Conservation (phyloP, 2,888 invertebrate genomes). For the Aphidoletes aphidimyza region DNA sequence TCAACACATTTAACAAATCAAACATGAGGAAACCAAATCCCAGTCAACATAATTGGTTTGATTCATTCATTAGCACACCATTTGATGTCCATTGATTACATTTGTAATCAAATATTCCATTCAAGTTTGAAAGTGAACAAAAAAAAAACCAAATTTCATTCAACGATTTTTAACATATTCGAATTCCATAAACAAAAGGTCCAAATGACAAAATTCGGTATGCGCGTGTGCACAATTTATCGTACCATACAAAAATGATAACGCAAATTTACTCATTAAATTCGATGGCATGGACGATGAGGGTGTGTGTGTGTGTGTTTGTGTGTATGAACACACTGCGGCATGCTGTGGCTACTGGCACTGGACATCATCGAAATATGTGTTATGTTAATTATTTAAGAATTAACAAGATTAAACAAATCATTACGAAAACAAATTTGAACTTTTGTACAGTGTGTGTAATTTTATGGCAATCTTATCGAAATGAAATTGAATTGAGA, state of each 20-base stretch:
- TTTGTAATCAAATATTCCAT: constrained; percentile 25
- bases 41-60: no score
- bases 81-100: neutral
- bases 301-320: neutral
- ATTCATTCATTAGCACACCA: neutral
- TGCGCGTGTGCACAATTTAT: constrained; percentile 53
- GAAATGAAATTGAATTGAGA: no score
- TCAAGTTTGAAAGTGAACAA: neutral
- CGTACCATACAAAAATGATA: constrained; percentile 44
- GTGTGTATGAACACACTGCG: neutral
- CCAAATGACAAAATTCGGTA: neutral
- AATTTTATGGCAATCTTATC: no score
- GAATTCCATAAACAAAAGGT: neutral
- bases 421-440: neutral
- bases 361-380: neutral
- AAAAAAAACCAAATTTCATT: constrained; percentile 5
- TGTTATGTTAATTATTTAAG: no score
- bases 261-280: neutral
- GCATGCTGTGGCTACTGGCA: neutral
- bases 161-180: neutral
- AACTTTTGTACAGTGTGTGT: no score
- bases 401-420: neutral
- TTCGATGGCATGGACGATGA: neutral
- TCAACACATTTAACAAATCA: no score
- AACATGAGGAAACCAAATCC: no score